A percentile compares a stretch with the other conserved stretches of the same genome.
Conservation (phyloP, 2,797 vertebrate species). For the Lacerta agilis region DNA sequence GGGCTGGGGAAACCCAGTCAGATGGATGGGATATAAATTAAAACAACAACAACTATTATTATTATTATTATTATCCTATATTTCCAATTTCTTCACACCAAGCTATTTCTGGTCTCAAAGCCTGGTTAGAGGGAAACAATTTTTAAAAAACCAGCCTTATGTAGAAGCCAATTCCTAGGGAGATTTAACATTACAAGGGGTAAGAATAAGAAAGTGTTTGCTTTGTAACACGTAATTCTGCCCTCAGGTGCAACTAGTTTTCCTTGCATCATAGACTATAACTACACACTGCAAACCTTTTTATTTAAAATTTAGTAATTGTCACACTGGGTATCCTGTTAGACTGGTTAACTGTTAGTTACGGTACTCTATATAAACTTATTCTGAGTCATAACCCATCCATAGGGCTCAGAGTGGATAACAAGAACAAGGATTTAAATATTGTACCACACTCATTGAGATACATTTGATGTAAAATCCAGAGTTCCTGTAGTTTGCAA, state of each 20-base stretch:
- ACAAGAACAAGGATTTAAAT: background rate
- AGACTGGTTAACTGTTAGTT: background rate
- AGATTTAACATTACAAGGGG: background rate
- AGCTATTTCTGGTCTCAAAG: background rate
- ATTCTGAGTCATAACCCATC: background rate
- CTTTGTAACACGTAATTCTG: background rate
- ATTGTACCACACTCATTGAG: background rate
- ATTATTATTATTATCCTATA: too few species aligned
- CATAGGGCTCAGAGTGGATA: background rate
- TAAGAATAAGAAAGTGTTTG: background rate
- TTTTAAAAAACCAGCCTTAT: background rate
- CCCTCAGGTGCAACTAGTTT: background rate
- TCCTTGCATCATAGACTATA: background rate
- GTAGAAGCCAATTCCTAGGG: background rate
- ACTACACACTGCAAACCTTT: background rate
- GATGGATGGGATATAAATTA: too few species aligned
- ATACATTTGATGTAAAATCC: background rate
- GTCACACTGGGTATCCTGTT: background rate
- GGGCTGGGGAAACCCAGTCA: too few species aligned
- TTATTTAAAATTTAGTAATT: background rate
- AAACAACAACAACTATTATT: too few species aligned
- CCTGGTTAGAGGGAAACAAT: background rate
- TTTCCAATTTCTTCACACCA: background rate
- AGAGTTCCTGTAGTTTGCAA: background rate
- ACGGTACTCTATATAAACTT: background rate